A percentile compares a stretch with the other conserved stretches of the same genome.
phyloP scores from a whole-genome alignment of 2,888 invertebrate species.

The Andrena dorsata region DNA sequence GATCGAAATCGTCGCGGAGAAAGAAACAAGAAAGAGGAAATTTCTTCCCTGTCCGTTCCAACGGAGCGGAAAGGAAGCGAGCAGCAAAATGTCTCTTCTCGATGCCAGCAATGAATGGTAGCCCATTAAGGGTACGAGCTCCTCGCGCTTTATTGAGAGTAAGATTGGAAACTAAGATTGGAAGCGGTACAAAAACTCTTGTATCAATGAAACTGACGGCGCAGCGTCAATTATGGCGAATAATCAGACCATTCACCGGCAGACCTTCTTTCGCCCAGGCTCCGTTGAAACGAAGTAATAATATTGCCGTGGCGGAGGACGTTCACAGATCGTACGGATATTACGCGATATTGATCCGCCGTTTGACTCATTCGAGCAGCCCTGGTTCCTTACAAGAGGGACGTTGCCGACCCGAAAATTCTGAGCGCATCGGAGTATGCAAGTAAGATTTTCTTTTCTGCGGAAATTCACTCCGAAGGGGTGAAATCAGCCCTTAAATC shows the following conservation, averaged over 20 bases:
- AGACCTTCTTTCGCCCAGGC: background rate
- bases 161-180: background rate
- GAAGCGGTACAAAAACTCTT: background rate
- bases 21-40: no score
- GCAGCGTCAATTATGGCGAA: constrained; percentile 13
- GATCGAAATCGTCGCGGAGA: background rate
- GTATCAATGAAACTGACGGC: background rate
- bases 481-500: no score
- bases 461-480: no score
- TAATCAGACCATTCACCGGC: background rate
- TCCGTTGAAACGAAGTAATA: constrained; percentile 1
- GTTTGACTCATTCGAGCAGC: constrained; percentile 11
- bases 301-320: background rate
- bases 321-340: constrained; percentile 14
- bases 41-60: background rate
- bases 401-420: no score
- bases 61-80: background rate
- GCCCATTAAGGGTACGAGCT: background rate
- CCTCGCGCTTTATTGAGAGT: background rate
- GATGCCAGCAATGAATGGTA: constrained; percentile 1
- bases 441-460: no score
- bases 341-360: constrained; percentile 23
- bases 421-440: no score
- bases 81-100: background rate
- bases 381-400: background rate